Conservation (phyloP, 2,797 vertebrate species). For the Harpagifer antarcticus region DNA sequence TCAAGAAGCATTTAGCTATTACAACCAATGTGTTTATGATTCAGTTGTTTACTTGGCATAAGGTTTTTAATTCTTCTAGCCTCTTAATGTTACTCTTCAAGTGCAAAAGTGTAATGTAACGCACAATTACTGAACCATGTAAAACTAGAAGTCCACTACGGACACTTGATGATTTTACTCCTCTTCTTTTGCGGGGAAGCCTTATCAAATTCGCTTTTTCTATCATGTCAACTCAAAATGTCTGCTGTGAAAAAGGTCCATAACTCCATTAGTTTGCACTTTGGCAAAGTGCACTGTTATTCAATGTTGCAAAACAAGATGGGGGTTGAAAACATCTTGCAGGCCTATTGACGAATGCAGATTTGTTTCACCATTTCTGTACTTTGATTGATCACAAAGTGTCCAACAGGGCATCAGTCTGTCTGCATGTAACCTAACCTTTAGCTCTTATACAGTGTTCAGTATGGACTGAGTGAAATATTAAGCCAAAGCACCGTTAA, state of each 20-base stretch:
- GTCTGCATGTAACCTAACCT: slow-evolving; percentile 5
- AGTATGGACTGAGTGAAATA: slow-evolving; percentile 34
- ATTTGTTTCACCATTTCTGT: slow-evolving; percentile 2
- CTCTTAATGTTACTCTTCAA: too few species aligned
- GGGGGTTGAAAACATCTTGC: slow-evolving; percentile 4
- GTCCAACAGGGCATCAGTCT: slow-evolving; percentile 1
- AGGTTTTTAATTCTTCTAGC: neutral
- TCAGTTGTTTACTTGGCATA: neutral
- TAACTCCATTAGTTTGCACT: neutral
- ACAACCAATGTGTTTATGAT: neutral
- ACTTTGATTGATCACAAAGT: slow-evolving; percentile 26
- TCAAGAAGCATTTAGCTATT: too few species aligned
- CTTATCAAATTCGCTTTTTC: too few species aligned
- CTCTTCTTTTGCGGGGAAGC: too few species aligned
- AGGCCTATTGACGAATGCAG: slow-evolving; percentile 34
- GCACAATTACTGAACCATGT: too few species aligned
- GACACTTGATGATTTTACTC: too few species aligned
- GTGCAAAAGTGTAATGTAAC: too few species aligned
- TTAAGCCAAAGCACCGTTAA: slow-evolving; percentile 40
- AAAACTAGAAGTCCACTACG: too few species aligned
- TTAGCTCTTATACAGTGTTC: slow-evolving; percentile 40
- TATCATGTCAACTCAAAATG: too few species aligned
- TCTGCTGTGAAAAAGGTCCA: too few species aligned
- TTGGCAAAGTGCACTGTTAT: slow-evolving; percentile 14
- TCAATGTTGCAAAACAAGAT: slow-evolving; percentile 24